Evolutionary conservation across 2,113 vertebrate genomes (phyloP).

Genomic region (Psittacara wagleri): DNA sequence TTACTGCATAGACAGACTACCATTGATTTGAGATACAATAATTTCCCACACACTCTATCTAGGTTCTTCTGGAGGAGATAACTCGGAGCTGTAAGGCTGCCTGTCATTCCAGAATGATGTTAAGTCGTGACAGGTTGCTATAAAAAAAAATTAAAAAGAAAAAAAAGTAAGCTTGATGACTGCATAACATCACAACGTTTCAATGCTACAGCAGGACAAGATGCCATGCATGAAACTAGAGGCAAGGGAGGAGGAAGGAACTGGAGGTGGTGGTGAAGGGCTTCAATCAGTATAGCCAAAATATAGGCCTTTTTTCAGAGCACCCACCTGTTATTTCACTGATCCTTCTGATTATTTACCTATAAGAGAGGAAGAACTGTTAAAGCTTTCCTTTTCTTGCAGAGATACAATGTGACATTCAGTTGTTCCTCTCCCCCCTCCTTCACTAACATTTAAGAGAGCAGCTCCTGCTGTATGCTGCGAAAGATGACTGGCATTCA

Average conservation of each 20-base stretch:
- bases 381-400: not conserved
- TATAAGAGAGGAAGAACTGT: not conserved
- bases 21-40: not conserved
- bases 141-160: not conserved
- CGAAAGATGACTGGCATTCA: constrained; percentile 36
- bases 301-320: not conserved
- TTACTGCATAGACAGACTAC: not conserved
- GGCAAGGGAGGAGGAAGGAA: not conserved
- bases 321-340: not conserved
- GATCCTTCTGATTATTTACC: not conserved
- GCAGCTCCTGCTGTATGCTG: not conserved
- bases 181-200: not conserved
- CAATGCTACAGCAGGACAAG: not conserved
- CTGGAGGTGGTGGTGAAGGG: not conserved
- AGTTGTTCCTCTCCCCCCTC: not conserved
- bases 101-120: not conserved
- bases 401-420: not conserved
- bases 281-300: not conserved
- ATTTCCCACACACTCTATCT: not conserved
- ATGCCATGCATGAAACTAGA: not conserved
- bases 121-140: not conserved
- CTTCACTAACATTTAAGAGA: constrained; percentile 21
- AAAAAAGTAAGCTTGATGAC: not conserved
- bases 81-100: not conserved
- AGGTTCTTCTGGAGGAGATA: not conserved